phyloP scores from a whole-genome alignment of 2,888 invertebrate genomes.

The Copidosoma aretas region DNA sequence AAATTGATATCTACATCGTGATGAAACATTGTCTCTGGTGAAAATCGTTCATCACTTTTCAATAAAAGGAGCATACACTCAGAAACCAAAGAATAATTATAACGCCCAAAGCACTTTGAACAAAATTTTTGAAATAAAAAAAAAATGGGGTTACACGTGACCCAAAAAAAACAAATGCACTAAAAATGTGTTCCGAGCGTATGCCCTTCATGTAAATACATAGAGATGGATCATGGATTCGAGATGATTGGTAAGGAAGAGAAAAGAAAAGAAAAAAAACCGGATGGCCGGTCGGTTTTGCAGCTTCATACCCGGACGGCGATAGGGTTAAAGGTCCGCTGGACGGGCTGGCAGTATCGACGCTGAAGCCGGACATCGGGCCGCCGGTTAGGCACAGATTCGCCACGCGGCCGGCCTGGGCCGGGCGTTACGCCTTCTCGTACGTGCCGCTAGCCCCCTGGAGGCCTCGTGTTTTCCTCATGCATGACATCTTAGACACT shows the following conservation, averaged over 20 bases:
- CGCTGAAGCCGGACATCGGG: constrained; percentile 64
- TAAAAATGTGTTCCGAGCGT: not conserved
- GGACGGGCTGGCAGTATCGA: constrained; percentile 49
- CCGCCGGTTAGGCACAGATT: constrained; percentile 63
- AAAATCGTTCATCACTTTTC: too few species aligned
- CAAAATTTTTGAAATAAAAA: too few species aligned
- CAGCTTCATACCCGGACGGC: constrained; percentile 55
- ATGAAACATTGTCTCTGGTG: too few species aligned
- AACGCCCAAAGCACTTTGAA: too few species aligned
- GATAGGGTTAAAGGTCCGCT: constrained; percentile 59
- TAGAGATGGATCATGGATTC: not conserved
- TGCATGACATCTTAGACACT: constrained; percentile 72
- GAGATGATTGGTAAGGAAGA: constrained; percentile 18
- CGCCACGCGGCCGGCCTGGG: constrained; percentile 75
- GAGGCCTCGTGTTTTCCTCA: constrained; percentile 83
- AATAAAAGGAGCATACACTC: too few species aligned
- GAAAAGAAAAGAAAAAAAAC: not conserved
- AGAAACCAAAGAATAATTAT: too few species aligned
- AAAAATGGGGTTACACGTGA: too few species aligned
- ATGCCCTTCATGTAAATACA: not conserved
- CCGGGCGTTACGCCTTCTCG: constrained; percentile 91
- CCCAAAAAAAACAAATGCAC: too few species aligned
- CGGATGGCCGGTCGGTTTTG: constrained; percentile 41
- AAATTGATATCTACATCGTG: too few species aligned
- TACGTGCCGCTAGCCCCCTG: constrained; percentile 81